Evolutionary conservation across 2,113 vertebrate genomes (phyloP).

Genomic region (Hoplias malabaricus): DNA sequence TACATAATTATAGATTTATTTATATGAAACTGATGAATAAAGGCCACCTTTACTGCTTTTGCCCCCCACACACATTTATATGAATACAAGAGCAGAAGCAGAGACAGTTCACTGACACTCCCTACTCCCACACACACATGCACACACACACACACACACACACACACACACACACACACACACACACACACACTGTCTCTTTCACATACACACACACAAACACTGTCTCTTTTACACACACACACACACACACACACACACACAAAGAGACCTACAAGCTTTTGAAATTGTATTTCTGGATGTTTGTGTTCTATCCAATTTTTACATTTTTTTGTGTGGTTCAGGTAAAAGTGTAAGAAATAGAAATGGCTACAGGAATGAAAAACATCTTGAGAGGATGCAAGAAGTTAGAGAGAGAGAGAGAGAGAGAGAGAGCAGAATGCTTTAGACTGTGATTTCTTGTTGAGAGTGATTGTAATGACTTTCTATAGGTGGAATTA

Average conservation of each 20-base stretch:
- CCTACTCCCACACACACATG: not conserved
- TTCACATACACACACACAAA: constrained; percentile 58
- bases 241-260: constrained; percentile 50
- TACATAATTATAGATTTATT: no score
- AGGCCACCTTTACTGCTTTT: no score
- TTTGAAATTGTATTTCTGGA: constrained; percentile 7
- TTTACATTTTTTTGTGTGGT: not conserved
- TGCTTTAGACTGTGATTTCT: constrained; percentile 46
- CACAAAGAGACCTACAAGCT: constrained; percentile 26
- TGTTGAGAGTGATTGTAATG: constrained; percentile 66
- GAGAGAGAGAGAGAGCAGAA: constrained; percentile 15
- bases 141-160: constrained; percentile 2
- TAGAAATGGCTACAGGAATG: constrained; percentile 9
- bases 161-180: not conserved
- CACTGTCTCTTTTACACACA: constrained; percentile 58
- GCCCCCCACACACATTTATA: not conserved
- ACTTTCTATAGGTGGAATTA: constrained; percentile 66
- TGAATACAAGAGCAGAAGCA: not conserved
- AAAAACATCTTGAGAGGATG: not conserved
- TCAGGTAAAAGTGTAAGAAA: constrained; percentile 15
- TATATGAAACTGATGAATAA: no score
- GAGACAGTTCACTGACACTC: no score
- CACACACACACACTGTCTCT: constrained; percentile 43
- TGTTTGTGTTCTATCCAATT: not conserved
- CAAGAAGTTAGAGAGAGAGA: not conserved